Base-by-base conservation (phyloP, 92 coral and sea anemone genomes). In the Metridium senile region DNA sequence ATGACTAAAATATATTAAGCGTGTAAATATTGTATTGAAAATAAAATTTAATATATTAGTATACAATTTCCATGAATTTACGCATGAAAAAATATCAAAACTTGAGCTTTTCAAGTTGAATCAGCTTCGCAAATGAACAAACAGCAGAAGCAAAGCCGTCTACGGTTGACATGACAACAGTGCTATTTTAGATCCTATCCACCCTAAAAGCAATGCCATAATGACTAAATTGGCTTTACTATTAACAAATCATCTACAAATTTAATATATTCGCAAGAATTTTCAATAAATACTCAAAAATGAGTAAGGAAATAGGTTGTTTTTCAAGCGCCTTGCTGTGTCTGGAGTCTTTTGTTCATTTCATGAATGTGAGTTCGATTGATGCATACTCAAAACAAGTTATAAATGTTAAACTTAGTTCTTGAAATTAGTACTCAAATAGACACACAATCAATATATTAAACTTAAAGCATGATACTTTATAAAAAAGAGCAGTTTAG, bases 271-370 rank as follows among this genome's bases (percentile, higher is more conserved):
- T 9, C 6, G 4, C 25, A 3, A 54, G 4, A 54, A 54, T 54
- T 21, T 21, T 54, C 8, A 39, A 39, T 54, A 19, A 54, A 13
- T 54, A 54, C 25, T 54, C 59, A 54, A 54, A 13, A 54, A 13
- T 20, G 23, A 21, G 25, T 39, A 39, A 39, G 49, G 13, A 39
- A 4, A 4, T 13, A 20, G 23, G 25, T 54, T 54, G 21, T 16
- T 21, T 54, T 59, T 17, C 49, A 11, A 23, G 26, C 23, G n/a
- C 21, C 13, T 22, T 52, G 53, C 1, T 26, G 67, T 0, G 66
- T 16, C 23, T 54, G 4, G 59, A 25, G 56, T 27, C 49, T 62
- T 73, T 73, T 73, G 78, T 73, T 73, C 78, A 73, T 73, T 73
- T 73, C 34, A 22, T 72, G 53, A 57, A 52, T 23, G 26, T 30